phyloP scores from a whole-genome alignment of 2,888 invertebrate genomes.

The Eurois occulta region DNA sequence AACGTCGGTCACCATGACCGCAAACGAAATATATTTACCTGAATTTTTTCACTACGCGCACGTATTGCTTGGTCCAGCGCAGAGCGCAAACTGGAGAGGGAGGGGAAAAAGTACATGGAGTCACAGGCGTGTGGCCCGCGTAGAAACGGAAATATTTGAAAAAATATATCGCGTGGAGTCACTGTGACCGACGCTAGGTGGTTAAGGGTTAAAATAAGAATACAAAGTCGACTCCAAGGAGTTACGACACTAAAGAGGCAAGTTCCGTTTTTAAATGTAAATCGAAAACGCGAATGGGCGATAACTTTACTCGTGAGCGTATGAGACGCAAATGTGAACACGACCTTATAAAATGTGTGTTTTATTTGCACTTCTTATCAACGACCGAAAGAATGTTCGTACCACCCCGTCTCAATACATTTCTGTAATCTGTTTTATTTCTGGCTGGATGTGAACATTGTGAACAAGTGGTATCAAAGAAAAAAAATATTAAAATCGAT shows the following conservation, averaged over 20 bases:
- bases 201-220: constrained; percentile 41
- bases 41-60: no score
- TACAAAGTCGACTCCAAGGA: constrained; percentile 49
- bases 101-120: no score
- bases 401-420: constrained; percentile 16
- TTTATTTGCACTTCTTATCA: constrained; percentile 56
- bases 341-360: constrained; percentile 52
- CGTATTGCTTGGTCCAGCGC: no score
- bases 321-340: constrained; percentile 49
- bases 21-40: no score
- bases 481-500: not conserved
- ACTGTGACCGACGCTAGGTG: no score
- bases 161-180: no score
- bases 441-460: constrained; percentile 8
- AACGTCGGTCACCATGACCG: no score
- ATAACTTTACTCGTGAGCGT: constrained; percentile 48
- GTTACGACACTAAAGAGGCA: constrained; percentile 42
- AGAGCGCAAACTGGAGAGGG: no score
- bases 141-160: no score
- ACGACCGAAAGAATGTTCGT: constrained; percentile 24
- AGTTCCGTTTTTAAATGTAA: constrained; percentile 66
- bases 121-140: no score
- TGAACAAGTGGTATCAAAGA: constrained; percentile 14
- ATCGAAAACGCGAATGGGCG: constrained; percentile 51
- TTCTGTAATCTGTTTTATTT: constrained; percentile 35